Conservation (phyloP, 2,113 vertebrate genomes). For the Trochalopteron elliotii region DNA sequence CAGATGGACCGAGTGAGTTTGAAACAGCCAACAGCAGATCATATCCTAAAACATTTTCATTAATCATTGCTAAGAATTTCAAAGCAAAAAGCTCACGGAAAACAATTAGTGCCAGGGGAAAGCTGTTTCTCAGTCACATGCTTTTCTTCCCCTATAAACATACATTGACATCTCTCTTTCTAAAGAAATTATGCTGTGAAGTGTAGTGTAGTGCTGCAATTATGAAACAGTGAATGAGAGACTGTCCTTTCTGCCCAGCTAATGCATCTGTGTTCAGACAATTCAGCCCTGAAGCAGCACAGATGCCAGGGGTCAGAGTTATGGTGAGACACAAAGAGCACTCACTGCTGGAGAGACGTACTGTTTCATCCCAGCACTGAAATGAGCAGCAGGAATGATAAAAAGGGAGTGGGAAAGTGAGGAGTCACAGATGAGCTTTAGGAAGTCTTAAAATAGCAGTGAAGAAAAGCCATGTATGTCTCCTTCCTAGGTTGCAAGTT, state of each 20-base stretch:
- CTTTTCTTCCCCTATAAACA: neutral
- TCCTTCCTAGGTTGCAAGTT: neutral
- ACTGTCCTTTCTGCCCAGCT: neutral
- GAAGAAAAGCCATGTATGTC: neutral
- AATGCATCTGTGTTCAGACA: neutral
- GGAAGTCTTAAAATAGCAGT: neutral
- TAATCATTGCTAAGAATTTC: neutral
- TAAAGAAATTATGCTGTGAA: neutral
- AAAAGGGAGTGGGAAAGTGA: neutral
- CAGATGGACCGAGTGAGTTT: neutral
- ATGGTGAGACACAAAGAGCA: neutral
- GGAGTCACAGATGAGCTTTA: neutral
- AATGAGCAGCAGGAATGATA: neutral
- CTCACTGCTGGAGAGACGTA: neutral
- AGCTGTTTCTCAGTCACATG: neutral
- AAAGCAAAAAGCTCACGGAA: neutral
- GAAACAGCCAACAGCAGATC: neutral
- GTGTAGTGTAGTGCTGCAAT: neutral
- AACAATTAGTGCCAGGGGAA: neutral
- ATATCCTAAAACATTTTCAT: constrained; percentile 1
- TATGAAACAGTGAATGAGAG: neutral
- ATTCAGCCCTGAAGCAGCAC: neutral
- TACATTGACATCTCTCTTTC: neutral
- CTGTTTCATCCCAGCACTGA: neutral
- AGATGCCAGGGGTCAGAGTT: neutral